These are phyloP conservation scores for Arenaria interpres DNA, from an alignment of 2,113 vertebrate genomes.

Conservation along the genomic window DNA sequence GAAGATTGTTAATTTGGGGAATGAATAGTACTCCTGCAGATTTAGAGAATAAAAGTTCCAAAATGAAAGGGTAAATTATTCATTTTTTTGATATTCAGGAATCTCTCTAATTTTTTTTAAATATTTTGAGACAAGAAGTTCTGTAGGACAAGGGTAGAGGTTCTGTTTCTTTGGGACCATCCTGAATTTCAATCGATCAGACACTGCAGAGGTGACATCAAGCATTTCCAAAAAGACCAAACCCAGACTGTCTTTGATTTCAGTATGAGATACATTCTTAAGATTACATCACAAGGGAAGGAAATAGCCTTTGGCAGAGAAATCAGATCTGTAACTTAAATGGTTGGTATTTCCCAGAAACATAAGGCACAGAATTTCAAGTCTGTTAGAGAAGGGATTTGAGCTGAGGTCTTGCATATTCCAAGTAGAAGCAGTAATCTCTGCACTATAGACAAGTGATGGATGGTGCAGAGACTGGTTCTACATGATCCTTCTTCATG, in stretches of 20 bases:
- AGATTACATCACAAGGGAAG: neutral
- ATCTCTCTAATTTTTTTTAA: neutral
- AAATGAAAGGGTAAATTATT: neutral
- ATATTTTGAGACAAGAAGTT: neutral
- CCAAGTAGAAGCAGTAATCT: neutral
- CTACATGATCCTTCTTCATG: neutral
- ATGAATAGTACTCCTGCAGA: neutral
- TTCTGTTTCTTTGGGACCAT: neutral
- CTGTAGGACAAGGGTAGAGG: neutral
- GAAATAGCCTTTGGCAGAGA: conserved; percentile 6
- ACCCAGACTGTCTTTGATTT: neutral
- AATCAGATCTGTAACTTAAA: neutral
- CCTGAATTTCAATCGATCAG: neutral
- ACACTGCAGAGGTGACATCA: neutral
- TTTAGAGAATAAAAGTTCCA: neutral
- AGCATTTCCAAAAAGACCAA: neutral
- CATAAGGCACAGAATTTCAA: neutral
- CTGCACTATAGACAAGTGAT: neutral
- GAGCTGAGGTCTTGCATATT: neutral
- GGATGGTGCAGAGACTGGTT: neutral
- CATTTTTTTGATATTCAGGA: neutral
- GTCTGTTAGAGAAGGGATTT: neutral
- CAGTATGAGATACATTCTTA: neutral
- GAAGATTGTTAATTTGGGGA: neutral
- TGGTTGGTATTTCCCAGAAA: neutral